Base-by-base conservation (phyloP, 2,888 invertebrate species). In the Artemia sinica region DNA sequence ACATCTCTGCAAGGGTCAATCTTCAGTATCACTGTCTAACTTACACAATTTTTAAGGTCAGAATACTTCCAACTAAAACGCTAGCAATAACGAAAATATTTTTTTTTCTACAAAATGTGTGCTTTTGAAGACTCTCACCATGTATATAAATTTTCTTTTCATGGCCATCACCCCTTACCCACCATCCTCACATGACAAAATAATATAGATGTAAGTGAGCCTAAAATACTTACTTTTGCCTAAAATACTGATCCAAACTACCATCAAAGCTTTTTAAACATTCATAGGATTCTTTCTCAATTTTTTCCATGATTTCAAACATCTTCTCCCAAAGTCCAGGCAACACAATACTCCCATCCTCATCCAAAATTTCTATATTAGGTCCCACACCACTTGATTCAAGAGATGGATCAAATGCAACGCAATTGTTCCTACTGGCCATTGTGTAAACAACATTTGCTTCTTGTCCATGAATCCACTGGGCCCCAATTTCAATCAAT, bases 381-480 rank as follows among this genome's bases (percentile, higher is more conserved):
- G 65, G 68, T 7, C 49, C 68, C 18, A 50, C 49, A n/a, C 70
- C 70, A 13, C 65, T 70, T 13, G 65, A 65, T 68, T 70, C 68
- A 18, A 50, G 48, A 65, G 49, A 49, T 12, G 51, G 28, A 28
- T 68, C 70, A n/a, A 67, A 50, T 7, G 48, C 12, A 41, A 70
- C 49, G 12, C 68, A 66, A 14, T 68, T 68, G 14, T 67, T 68
- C n/a, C 14, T 68, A 13, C 13, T 58, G 1, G 68, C 70, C 14
- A 70, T n/a, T n/a, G 28, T 88, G 75, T 89, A 91, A 75, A 92
- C 87, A 1, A 90, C 89, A 80, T 93, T 93, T 41, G 89, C 89
- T 66, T 90, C 79, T 67, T 91, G 89, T 58, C 93, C 93, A 76
- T 93, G 92, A 74, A 93, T 90, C 90, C 91, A 92, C 78, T 92